Base-by-base conservation (phyloP, 2,888 invertebrate species). In the Gerosis bhagava region DNA sequence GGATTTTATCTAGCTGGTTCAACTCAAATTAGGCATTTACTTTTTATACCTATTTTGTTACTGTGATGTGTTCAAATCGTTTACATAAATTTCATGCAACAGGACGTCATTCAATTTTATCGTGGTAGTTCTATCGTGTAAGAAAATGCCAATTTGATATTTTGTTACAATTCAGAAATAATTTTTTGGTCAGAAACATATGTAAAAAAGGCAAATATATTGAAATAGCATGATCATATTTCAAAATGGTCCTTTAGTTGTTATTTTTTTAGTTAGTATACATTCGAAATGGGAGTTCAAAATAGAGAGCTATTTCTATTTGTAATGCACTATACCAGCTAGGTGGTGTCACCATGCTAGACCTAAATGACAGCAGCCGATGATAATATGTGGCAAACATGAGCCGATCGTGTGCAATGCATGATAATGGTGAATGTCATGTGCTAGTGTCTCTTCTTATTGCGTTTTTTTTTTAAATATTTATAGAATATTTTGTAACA, bases 401-500 rank as follows among this genome's bases (percentile, higher is more conserved):
- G 77, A 77, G 81, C 81, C 82, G 80, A 74, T 75, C 74, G 74
- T 80, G 87, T 87, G 87, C 86, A 77, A 83, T 86, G 84, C 78
- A 81, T 80, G 79, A 77, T 68, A 67, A 79, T 77, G 74, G 77
- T 80, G 71, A 73, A 77, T 82, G 75, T 79, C 59, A 67, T 77
- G 82, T 84, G 87, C 80, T 74, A 67, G 79, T 86, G 84, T 83
- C 60, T 46, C 63, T 64, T 24, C n/a, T n/a, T n/a, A n/a, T n/a
- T n/a, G n/a, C n/a, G n/a, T n/a, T n/a, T n/a, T n/a, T n/a, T n/a
- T n/a, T n/a, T n/a, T n/a, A n/a, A n/a, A n/a, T n/a, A n/a, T n/a
- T n/a, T n/a, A n/a, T n/a, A n/a, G n/a, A n/a, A n/a, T n/a, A n/a
- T n/a, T n/a, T n/a, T n/a, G n/a, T n/a, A n/a, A n/a, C n/a, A n/a